phyloP scores from a whole-genome alignment of 2,797 vertebrate genomes.

The Protonibea diacanthus region DNA sequence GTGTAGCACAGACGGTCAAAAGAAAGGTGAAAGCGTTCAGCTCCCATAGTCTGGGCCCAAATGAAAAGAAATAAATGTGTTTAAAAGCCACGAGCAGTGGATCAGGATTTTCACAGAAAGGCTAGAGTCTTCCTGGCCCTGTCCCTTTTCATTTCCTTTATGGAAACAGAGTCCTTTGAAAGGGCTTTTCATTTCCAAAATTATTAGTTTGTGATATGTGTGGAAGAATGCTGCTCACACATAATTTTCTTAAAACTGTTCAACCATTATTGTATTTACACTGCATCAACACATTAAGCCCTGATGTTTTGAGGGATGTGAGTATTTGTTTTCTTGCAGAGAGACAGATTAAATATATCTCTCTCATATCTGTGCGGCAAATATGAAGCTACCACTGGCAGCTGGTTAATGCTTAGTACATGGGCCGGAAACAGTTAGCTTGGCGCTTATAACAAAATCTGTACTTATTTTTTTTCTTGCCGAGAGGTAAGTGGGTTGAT shows the following conservation, averaged over 20 bases:
- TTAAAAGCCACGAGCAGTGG: slow-evolving; percentile 38
- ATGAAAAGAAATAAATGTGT: slow-evolving; percentile 55
- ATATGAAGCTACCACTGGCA: slow-evolving; percentile 5
- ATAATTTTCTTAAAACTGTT: background rate
- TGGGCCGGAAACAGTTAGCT: background rate
- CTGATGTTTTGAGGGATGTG: slow-evolving; percentile 1
- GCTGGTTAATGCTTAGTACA: background rate
- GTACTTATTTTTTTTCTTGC: too few relatives aligned
- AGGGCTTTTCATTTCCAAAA: slow-evolving; percentile 34
- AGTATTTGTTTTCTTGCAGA: background rate
- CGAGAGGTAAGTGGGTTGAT: too few relatives aligned
- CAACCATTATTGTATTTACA: background rate
- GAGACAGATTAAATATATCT: background rate
- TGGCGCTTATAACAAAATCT: background rate
- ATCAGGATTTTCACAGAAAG: slow-evolving; percentile 46
- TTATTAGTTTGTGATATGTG: slow-evolving; percentile 27
- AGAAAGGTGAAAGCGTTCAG: slow-evolving; percentile 37
- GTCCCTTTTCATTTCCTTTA: slow-evolving; percentile 68
- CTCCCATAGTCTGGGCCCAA: slow-evolving; percentile 20
- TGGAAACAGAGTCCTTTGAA: slow-evolving; percentile 50
- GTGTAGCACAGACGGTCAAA: slow-evolving; percentile 53
- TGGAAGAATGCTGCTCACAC: slow-evolving; percentile 6
- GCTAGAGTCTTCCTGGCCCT: slow-evolving; percentile 55
- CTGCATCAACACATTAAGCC: background rate
- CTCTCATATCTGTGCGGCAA: background rate